phyloP scores from a whole-genome alignment of 2,888 invertebrate species.

The Ligdia adustata region DNA sequence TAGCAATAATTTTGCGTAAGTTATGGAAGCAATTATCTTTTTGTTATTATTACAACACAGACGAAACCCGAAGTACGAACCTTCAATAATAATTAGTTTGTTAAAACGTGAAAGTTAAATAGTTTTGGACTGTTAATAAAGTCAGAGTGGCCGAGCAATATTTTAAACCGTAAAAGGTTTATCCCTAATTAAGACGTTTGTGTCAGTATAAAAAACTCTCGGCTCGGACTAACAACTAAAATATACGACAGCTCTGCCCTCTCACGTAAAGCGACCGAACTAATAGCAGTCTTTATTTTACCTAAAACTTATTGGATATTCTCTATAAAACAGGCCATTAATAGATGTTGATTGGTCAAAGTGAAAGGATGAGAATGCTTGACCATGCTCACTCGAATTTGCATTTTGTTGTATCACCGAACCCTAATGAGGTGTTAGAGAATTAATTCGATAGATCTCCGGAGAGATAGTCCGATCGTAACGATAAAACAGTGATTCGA shows the following conservation, averaged over 20 bases:
- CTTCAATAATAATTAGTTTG: too few relatives aligned
- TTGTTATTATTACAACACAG: too few relatives aligned
- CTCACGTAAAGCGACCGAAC: slow-evolving; percentile 63
- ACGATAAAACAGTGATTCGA: slow-evolving; percentile 59
- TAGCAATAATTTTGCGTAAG: too few relatives aligned
- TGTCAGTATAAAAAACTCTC: slow-evolving; percentile 55
- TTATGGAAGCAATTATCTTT: too few relatives aligned
- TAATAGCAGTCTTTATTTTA: slow-evolving; percentile 64
- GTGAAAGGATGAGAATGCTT: slow-evolving; percentile 63
- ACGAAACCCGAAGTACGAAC: too few relatives aligned
- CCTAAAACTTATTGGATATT: slow-evolving; percentile 53
- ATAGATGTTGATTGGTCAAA: slow-evolving; percentile 67
- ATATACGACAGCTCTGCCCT: slow-evolving; percentile 58
- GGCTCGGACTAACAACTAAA: slow-evolving; percentile 55
- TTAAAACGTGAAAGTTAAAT: slow-evolving; percentile 34
- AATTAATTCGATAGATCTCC: slow-evolving; percentile 74
- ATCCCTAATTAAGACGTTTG: slow-evolving; percentile 74
- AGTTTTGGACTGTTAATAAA: slow-evolving; percentile 8
- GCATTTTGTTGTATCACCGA: slow-evolving; percentile 68
- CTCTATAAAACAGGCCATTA: slow-evolving; percentile 54
- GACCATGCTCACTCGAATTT: slow-evolving; percentile 68
- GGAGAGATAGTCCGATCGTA: slow-evolving; percentile 64
- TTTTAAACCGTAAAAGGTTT: slow-evolving; percentile 60
- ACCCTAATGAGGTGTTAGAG: slow-evolving; percentile 79
- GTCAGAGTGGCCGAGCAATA: slow-evolving; percentile 27